These are phyloP conservation scores for Drosophila sordidula DNA, from an alignment of 2,888 invertebrate species.

Conservation along the genomic window DNA sequence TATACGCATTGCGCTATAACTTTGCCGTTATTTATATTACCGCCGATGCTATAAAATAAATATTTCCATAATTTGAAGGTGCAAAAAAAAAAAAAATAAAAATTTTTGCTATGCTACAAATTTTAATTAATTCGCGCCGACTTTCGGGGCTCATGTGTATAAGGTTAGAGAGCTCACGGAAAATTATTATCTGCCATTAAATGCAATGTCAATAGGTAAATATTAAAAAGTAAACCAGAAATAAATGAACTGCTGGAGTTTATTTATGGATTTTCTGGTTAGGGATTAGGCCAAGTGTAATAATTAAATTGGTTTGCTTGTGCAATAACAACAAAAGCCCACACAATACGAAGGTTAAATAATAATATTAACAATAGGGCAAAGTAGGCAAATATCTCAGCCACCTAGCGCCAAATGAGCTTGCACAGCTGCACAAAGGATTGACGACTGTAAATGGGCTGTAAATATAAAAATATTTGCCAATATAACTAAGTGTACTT, in stretches of 20 bases:
- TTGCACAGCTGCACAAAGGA: constrained; percentile 65
- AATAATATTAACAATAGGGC: constrained; percentile 19
- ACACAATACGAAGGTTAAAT: constrained; percentile 28
- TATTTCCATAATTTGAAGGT: constrained; percentile 55
- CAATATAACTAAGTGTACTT: constrained; percentile 15
- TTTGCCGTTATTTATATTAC: constrained; percentile 17
- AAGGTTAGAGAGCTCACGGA: constrained; percentile 32
- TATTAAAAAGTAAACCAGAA: constrained; percentile 51
- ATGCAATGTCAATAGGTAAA: constrained; percentile 59
- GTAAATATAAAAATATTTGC: constrained; percentile 25
- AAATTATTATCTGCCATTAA: constrained; percentile 49
- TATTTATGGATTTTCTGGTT: constrained; percentile 51
- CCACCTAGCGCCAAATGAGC: constrained; percentile 58
- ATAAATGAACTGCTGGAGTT: constrained; percentile 24
- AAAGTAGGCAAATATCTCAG: constrained; percentile 39
- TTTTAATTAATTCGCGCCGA: constrained; percentile 44
- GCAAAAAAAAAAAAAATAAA: constrained; percentile 11
- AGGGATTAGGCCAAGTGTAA: constrained; percentile 50
- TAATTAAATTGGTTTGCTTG: constrained; percentile 56
- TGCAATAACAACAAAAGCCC: constrained; percentile 16
- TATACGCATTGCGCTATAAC: constrained; percentile 19
- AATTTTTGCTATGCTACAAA: constrained; percentile 1
- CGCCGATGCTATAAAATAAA: constrained; percentile 37
- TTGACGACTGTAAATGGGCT: constrained; percentile 8
- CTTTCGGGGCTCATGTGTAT: constrained; percentile 33